Percentiles rank a stretch among this genome's conserved stretches.
Evolutionary conservation across 2,797 vertebrate species (phyloP).

Genomic region (Lepilemur ruficaudatus): DNA sequence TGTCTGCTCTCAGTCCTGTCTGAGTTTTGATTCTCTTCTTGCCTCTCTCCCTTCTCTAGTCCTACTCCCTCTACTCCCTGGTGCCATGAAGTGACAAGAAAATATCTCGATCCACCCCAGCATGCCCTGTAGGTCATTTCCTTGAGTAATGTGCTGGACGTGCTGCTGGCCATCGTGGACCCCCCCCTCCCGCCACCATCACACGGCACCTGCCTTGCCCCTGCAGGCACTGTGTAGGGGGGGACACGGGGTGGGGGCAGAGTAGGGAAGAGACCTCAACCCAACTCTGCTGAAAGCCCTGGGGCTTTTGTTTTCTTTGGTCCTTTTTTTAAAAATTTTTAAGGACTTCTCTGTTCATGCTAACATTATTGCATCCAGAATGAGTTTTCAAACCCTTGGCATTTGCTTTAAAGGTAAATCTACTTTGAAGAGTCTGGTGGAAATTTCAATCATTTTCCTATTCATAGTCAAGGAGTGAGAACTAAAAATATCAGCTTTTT

Average conservation of each 20-base stretch:
- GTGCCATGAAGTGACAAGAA: slow-evolving; percentile 20
- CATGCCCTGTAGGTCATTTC: background rate
- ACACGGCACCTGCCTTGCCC: background rate
- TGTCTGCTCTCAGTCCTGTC: background rate
- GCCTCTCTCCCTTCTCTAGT: background rate
- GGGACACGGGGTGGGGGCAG: background rate
- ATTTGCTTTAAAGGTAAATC: slow-evolving; percentile 71
- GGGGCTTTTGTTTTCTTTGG: background rate
- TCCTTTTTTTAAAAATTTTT: background rate
- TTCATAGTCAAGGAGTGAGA: slow-evolving; percentile 66
- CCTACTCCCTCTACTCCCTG: background rate
- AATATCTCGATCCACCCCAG: background rate
- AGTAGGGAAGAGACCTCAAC: background rate
- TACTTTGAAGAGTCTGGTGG: slow-evolving; percentile 61
- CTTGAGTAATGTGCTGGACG: background rate
- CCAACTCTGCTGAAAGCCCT: slow-evolving; percentile 15
- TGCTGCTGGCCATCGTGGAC: background rate
- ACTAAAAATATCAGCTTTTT: slow-evolving; percentile 48
- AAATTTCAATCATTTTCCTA: slow-evolving; percentile 74
- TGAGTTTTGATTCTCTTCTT: background rate
- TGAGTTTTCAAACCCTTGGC: slow-evolving; percentile 67
- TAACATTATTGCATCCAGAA: slow-evolving; percentile 24
- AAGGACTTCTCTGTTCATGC: background rate
- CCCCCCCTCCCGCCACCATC: too few relatives aligned
- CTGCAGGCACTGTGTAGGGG: background rate